A percentile compares a stretch with the other conserved stretches of the same genome.
Evolutionary conservation across 2,797 vertebrate species (phyloP).

Genomic region (Hemitrygon akajei): DNA sequence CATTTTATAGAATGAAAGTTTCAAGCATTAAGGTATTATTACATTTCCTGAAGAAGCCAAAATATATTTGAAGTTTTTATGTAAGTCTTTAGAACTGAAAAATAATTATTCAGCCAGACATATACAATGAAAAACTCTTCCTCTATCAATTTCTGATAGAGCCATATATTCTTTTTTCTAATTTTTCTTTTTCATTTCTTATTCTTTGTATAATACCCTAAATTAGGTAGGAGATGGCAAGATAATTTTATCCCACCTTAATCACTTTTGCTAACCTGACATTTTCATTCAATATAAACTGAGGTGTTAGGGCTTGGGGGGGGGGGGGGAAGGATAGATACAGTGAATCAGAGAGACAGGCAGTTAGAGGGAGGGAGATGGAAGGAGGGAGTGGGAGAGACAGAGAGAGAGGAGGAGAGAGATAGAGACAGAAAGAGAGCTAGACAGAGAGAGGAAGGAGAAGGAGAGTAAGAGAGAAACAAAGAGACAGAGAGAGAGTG

Average conservation of each 20-base stretch:
- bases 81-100: background rate
- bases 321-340: too few species aligned
- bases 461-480: conserved; percentile 53
- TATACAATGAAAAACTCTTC: background rate
- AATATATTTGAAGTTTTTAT: background rate
- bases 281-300: conserved; percentile 82
- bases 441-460: background rate
- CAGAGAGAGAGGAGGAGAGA: too few species aligned
- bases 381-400: too few species aligned
- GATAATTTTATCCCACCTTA: background rate
- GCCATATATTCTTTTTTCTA: background rate
- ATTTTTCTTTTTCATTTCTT: background rate
- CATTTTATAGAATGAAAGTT: conserved; percentile 50
- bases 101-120: background rate
- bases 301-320: conserved; percentile 55
- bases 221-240: background rate
- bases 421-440: conserved; percentile 38
- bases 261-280: conserved; percentile 76
- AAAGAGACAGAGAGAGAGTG: conserved; percentile 55
- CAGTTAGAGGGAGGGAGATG: too few species aligned
- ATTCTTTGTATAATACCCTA: background rate
- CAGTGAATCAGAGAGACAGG: too few species aligned
- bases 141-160: background rate
- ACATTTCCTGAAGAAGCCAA: background rate
- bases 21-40: background rate